These are phyloP conservation scores for Dilophus febrilis DNA, from an alignment of 2,888 invertebrate species.

Conservation along the genomic window DNA sequence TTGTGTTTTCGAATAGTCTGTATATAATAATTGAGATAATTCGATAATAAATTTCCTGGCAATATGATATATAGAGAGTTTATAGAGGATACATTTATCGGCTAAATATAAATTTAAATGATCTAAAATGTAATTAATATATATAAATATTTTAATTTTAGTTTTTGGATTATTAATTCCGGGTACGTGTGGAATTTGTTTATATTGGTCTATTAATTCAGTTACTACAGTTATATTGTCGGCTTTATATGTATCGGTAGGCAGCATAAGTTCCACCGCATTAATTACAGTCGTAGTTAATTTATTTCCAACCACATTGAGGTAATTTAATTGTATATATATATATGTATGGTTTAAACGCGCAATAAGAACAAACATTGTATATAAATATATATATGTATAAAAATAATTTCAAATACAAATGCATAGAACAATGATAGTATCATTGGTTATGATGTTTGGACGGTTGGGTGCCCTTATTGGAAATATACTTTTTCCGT, in stretches of 20 bases:
- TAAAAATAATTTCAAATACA: background rate
- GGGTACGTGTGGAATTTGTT: conserved; percentile 32
- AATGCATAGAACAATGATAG: conserved; percentile 57
- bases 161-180: conserved; percentile 30
- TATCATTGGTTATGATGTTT: conserved; percentile 51
- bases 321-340: conserved; percentile 26
- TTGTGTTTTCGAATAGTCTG: too few species aligned
- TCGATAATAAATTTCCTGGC: too few species aligned
- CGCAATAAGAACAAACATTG: too few species aligned
- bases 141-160: conserved; percentile 10
- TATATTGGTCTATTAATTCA: conserved; percentile 40
- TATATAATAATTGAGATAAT: too few species aligned
- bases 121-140: too few species aligned
- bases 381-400: background rate
- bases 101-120: too few species aligned
- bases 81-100: too few species aligned
- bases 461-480: conserved; percentile 52
- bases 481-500: conserved; percentile 54
- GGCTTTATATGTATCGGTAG: conserved; percentile 35
- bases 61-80: too few species aligned
- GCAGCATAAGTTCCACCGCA: conserved; percentile 39
- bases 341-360: too few species aligned
- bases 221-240: conserved; percentile 36
- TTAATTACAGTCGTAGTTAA: conserved; percentile 44
- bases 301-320: conserved; percentile 45